Evolutionary conservation across 2,797 vertebrate species (phyloP).

Genomic region (Phyllotis vaccarum): DNA sequence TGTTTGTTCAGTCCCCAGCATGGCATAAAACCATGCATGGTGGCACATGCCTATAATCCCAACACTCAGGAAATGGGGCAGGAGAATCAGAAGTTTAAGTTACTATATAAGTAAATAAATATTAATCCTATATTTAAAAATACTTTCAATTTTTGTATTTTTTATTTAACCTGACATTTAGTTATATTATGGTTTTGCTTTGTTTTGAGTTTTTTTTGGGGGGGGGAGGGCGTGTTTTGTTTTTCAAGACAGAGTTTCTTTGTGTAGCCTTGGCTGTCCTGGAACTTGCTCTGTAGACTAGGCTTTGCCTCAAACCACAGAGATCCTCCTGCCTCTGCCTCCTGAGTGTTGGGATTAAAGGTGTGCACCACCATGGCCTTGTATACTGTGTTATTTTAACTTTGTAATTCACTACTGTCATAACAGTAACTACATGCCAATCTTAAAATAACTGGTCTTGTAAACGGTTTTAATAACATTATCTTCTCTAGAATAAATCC

Average conservation of each 20-base stretch:
- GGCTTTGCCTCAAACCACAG: background rate
- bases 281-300: background rate
- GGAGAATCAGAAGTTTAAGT: background rate
- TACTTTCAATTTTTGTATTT: background rate
- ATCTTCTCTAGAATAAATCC: slow-evolving; percentile 53
- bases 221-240: no score
- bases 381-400: slow-evolving; percentile 35
- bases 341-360: background rate
- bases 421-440: slow-evolving; percentile 15
- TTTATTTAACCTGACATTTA: slow-evolving; percentile 35
- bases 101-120: background rate
- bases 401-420: slow-evolving; percentile 46
- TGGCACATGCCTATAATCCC: background rate
- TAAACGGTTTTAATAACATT: slow-evolving; percentile 11
- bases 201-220: background rate
- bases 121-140: slow-evolving; percentile 1
- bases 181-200: background rate
- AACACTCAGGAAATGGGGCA: background rate
- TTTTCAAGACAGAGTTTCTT: background rate
- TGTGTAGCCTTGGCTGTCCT: background rate
- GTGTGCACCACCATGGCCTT: background rate
- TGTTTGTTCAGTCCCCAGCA: no score
- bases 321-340: background rate
- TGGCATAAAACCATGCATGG: background rate
- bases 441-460: background rate